Evolutionary conservation across 2,797 vertebrate genomes (phyloP).

Genomic region (Sylvia borin): DNA sequence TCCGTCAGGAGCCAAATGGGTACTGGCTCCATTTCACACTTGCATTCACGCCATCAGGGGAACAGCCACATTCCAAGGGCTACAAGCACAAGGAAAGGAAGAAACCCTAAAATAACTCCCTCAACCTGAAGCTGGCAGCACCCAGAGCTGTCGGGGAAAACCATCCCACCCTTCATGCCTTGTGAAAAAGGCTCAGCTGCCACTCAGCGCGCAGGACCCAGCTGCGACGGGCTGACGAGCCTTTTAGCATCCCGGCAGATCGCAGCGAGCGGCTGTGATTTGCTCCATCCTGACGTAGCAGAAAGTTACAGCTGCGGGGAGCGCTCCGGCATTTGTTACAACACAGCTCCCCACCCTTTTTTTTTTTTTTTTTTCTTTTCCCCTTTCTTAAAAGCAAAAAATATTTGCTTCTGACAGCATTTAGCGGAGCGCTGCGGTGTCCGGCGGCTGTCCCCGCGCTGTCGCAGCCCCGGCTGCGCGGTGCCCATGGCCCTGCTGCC

Average conservation of each 20-base stretch:
- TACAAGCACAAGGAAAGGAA: neutral
- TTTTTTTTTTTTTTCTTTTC: neutral
- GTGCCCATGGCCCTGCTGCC: slow-evolving; percentile 47
- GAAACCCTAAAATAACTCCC: neutral
- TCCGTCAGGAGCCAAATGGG: rapidly evolving
- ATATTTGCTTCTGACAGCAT: neutral
- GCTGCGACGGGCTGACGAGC: neutral
- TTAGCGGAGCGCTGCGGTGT: neutral
- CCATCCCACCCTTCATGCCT: rapidly evolving
- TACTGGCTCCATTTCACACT: neutral
- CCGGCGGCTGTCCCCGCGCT: neutral
- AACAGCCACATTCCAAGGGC: rapidly evolving
- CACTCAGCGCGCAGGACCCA: neutral
- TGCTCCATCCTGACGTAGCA: neutral
- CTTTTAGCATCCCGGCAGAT: neutral
- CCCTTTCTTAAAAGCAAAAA: neutral
- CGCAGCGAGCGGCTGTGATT: neutral
- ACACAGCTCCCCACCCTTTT: neutral
- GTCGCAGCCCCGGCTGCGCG: neutral
- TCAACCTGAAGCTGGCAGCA: neutral
- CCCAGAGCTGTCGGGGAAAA: rapidly evolving
- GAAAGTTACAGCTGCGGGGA: neutral
- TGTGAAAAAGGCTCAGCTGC: neutral
- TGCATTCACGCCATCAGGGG: rapidly evolving
- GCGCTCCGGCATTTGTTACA: neutral